Evolutionary conservation across 2,888 invertebrate genomes (phyloP), one percentile per base, ranked within the genome.

Genomic region (Athalia rosae): DNA sequence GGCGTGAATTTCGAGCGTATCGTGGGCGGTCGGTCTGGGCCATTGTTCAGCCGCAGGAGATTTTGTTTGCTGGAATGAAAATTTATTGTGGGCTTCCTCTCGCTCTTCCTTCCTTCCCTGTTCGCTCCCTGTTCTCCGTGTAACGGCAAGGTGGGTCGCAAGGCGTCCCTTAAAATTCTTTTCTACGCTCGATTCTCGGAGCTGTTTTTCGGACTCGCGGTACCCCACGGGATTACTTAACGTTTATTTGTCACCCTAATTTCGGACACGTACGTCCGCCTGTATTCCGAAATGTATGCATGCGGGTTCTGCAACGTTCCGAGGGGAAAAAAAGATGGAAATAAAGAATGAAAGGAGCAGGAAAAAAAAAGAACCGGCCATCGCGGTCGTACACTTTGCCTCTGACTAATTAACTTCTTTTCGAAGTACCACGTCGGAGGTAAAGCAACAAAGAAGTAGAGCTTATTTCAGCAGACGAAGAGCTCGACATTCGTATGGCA

Each of bases 21-120:
- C 61, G 61, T 59, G 74, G 61, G 61, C 74, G 48, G 48, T 8
- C 74, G 48, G 48, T 8, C 41, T 43, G 15, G 59, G 28, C 74
- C 61, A 74, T 74, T 74, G 74, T 74, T 62, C 59, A 48, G n/a
- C 50, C 48, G 62, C 50, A 15, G 62, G 11, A 74, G 41, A 62
- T 74, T 74, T 62, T 74, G 61, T 74, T 74, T 74, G 74, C 74
- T 41, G 11, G 47, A 61, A 74, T 48, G 61, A 48, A 62, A 74
- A 71, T 71, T 71, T 59, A 71, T 71, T 71, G 47, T 28, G 8
- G 59, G 13, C 28, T 67, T 50, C n/a, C 28, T 67, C 50, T 66
- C 50, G n/a, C 53, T 50, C 43, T 71, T 45, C 45, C 4, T 45
- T 71, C 2, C 28, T 58, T 56, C 50, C 45, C 9, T 66, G 6